Base-by-base conservation (phyloP, 1,140 invertebrate species). In the Drosophila seguyi region DNA sequence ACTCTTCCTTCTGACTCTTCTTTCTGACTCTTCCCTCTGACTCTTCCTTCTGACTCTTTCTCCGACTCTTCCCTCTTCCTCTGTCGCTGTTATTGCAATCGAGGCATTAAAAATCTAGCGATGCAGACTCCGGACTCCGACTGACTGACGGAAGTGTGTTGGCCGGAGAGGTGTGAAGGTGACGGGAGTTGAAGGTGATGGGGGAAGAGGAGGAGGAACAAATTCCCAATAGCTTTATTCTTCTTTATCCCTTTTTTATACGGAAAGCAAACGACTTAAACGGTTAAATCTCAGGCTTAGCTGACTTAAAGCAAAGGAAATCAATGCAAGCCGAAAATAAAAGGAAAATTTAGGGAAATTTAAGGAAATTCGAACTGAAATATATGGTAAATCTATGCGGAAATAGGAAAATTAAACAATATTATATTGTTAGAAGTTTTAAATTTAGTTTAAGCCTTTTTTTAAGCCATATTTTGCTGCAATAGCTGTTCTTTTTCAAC, bases 71-170 rank as follows among this genome's bases (percentile, higher is more conserved):
- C 4, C 25, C 25, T 25, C 25, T 25, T 25, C 25, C 25, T 25
- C 22, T 22, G 25, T 25, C 27, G 16, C n/a, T 53, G 59, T 58
- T 76, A 79, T 75, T 83, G 76, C 81, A 66, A 74, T 68, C 47
- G 73, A 50, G 48, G 56, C 81, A 84, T 84, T 84, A 84, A 84
- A 79, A 84, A 84, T 68, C 72, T 71, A 68, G 52, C 36, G 36
- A 39, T 53, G 56, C 56, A 57, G 25, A 34, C 48, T 36, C 34
- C 8, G 27, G 13, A 18, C 22, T 10, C 36, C 14, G 4, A 38
- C 36, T 38, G 36, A 55, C 38, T 45, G n/a, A 55, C 52, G 52
- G 50, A 53, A 52, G 27, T 50, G 27, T 50, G 47, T 18, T 29
- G 47, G 16, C 25, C 47, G 25, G 22, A 11, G 34, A 36, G 52